Evolutionary conservation across 2,888 invertebrate species (phyloP), one percentile per base, ranked within the genome.

Genomic region (Andrena marginata): DNA sequence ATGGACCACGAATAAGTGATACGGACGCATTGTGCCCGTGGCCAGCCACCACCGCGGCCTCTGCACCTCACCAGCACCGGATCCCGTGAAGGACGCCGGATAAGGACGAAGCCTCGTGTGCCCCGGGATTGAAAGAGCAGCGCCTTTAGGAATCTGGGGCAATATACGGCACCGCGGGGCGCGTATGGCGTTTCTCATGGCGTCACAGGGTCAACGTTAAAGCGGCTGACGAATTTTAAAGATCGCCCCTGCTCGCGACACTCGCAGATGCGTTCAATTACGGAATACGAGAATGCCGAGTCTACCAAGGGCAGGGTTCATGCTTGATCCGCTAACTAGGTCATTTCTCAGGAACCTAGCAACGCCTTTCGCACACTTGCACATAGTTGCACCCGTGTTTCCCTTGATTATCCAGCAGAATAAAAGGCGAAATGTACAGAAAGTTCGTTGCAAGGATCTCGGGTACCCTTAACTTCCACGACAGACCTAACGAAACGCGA

Each of bases 1-100:
- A 90, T 90, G 89, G 90, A 91, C 88, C 90, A 92, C 92, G 92
- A 93, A 93, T 93, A 93, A 93, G 91, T 93, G 92, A 93, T 93
- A 91, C 89, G 85, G 87, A 82, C 76, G 80, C 85, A 92, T 93
- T 93, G 92, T 93, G 85, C 72, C 49, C 64, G 73, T 42, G 67
- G 64, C 76, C 78, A 78, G 82, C 82, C 82, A 67, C 72, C 80
- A 56, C 84, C 73, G 77, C 67, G 82, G 48, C 49, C 65, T 42
- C 48, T 48, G n/a, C 59, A 8, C 56, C 62, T 60, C 62, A 62
- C 72, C 23, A 31, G 6, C 8, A 16, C 16, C 54, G 60, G 51
- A 67, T 74, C 59, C 31, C 65, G 77, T 62, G 51, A 77, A 78
- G 80, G 77, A 85, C 51, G 83, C 63, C 42, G 85, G 75, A 73